Percentiles rank a stretch among this genome's conserved stretches.
These are phyloP conservation scores for Sceloporus tristichus DNA, from an alignment of 2,113 vertebrate genomes.

Conservation along the genomic window DNA sequence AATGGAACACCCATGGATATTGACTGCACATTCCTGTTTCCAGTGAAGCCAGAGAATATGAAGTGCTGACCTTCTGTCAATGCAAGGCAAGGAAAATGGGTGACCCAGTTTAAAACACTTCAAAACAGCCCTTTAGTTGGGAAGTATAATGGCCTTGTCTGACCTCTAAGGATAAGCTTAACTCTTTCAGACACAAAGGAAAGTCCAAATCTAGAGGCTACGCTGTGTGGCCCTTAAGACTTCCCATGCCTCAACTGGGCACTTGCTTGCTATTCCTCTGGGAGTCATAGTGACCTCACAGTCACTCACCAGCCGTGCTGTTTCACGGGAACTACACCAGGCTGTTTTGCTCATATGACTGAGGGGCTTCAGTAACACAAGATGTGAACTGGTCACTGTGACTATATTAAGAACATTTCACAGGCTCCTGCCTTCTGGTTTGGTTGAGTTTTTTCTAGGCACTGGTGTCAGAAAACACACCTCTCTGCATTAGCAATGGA, in stretches of 20 bases:
- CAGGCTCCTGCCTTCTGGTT: constrained; percentile 54
- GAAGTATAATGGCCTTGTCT: constrained; percentile 57
- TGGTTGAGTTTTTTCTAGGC: constrained; percentile 51
- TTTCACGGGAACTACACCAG: not conserved
- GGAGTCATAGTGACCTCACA: constrained; percentile 63
- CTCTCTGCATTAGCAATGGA: constrained; percentile 59
- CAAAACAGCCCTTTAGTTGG: not conserved
- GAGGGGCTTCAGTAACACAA: constrained; percentile 59
- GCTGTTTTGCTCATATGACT: constrained; percentile 58
- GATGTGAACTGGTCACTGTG: constrained; percentile 53
- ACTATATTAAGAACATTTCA: constrained; percentile 73
- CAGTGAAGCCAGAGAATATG: not conserved
- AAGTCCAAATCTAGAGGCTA: constrained; percentile 37
- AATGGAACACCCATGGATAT: too few relatives aligned
- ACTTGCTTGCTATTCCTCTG: constrained; percentile 46
- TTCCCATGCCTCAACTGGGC: constrained; percentile 43
- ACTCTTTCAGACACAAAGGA: constrained; percentile 57
- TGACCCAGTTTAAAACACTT: constrained; percentile 17
- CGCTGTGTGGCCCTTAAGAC: constrained; percentile 31
- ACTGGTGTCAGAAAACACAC: constrained; percentile 68
- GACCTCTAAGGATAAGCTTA: constrained; percentile 60
- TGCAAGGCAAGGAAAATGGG: constrained; percentile 33
- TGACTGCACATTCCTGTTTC: not conserved
- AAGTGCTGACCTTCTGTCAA: not conserved
- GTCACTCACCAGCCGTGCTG: constrained; percentile 55